Percentiles rank a stretch among this genome's conserved stretches.
These are phyloP conservation scores for Sarcoramphus papa DNA, from an alignment of 2,797 vertebrate species.

Conservation along the genomic window DNA sequence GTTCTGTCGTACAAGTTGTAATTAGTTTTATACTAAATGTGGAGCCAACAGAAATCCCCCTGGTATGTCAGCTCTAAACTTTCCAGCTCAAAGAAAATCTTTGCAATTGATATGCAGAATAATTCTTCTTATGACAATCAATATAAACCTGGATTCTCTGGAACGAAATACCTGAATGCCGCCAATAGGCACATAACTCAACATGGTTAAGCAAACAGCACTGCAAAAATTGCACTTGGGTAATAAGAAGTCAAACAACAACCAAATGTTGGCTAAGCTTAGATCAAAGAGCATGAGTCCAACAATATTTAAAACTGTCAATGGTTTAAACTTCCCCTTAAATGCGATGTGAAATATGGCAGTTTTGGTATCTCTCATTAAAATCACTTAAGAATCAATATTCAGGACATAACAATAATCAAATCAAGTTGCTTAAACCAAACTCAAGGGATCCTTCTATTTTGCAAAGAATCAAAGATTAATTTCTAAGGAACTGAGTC, in stretches of 20 bases:
- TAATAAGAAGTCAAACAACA: not conserved
- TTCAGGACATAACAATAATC: constrained; percentile 27
- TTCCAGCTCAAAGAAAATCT: not conserved
- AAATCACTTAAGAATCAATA: constrained; percentile 26
- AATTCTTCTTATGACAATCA: not conserved
- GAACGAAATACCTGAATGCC: not conserved
- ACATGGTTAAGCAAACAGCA: not conserved
- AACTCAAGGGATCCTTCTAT: constrained; percentile 20
- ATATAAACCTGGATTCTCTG: not conserved
- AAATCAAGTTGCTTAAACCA: not conserved
- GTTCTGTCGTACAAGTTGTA: not conserved
- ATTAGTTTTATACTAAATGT: not conserved
- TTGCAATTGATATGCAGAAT: not conserved
- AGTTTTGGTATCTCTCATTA: not conserved
- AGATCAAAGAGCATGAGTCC: not conserved
- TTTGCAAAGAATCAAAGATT: constrained; percentile 27
- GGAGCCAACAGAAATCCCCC: not conserved
- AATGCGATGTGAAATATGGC: not conserved
- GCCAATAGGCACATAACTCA: not conserved
- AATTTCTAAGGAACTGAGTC: constrained; percentile 44
- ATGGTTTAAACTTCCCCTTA: not conserved
- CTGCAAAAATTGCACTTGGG: not conserved
- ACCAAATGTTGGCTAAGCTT: not conserved
- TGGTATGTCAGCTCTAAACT: not conserved
- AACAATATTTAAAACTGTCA: not conserved